Evolutionary conservation across 2,797 vertebrate species (phyloP), one percentile per base, ranked within the genome.

Genomic region (Crocidura indochinensis): DNA sequence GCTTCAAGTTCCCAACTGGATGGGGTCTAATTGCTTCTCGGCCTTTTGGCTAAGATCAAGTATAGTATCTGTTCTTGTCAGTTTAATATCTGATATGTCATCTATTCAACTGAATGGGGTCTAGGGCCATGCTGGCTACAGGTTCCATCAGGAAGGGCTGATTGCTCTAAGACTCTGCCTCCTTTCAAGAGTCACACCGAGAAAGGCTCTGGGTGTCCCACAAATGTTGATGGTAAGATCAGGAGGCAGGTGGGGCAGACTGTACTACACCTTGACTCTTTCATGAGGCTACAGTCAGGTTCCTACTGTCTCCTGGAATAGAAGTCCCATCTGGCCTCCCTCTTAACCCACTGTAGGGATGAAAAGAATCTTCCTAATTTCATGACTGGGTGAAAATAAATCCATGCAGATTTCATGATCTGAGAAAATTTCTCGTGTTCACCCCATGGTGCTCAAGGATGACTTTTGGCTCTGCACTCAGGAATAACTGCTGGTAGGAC

Each of bases 331-430:
- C 27, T 29, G 44, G 47, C 44, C 85, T 76, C 76, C 87, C 62
- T 26, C 22, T 82, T 86, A 69, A 20, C 26, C 92, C 87, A 69
- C 4, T 8, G 26, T 2, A 77, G 83, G 88, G 85, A 90, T 29
- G 44, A 53, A 94, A 91, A 84, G 56, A 78, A 86, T 94, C 93
- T 91, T 88, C 81, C 91, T 91, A 95, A 87, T 91, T 60, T 82
- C 88, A 83, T 81, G 56, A 90, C 83, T 93, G 95, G 82, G 76
- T 93, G 91, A 92, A 96, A 94, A 93, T 94, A 96, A 94, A 93
- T 94, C 84, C 87, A 88, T 94, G 84, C 92, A 94, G 87, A 80
- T 96, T 94, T 94, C 91, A 94, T 94, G 95, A 93, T 49, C 87
- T 92, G 38, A 38, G 38, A 38, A 5, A 38, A 38, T 5, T 38